Conservation (phyloP, 2,888 invertebrate species). For the Stramonita haemastoma region DNA sequence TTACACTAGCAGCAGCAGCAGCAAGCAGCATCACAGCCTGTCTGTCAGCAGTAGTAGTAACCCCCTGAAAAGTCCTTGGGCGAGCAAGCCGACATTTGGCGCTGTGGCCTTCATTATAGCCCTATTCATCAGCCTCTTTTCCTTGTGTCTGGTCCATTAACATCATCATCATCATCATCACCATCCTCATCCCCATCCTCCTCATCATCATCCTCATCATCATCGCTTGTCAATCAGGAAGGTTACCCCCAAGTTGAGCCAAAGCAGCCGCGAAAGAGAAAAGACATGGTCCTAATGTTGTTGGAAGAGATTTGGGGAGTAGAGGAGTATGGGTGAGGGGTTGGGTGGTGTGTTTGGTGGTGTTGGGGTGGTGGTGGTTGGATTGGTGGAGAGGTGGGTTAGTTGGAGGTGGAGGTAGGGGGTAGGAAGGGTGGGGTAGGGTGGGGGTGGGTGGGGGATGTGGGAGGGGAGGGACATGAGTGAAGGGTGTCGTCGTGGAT, state of each 20-base stretch:
- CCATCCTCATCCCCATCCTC: background rate
- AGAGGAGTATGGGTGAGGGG: background rate
- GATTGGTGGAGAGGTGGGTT: background rate
- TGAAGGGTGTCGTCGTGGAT: no score
- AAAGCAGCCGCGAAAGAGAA: background rate
- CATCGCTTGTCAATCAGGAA: slow-evolving; percentile 10
- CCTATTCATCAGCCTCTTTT: background rate
- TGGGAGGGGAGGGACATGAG: background rate
- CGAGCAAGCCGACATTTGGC: slow-evolving; percentile 3
- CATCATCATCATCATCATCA: slow-evolving; percentile 1
- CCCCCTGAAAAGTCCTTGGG: background rate
- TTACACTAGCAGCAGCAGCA: background rate
- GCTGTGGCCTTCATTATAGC: background rate
- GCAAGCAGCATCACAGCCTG: background rate
- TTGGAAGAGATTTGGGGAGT: background rate
- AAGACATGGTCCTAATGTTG: background rate
- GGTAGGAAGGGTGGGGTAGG: background rate
- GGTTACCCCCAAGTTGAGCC: background rate
- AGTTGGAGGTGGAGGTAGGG: background rate
- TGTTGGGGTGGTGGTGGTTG: background rate
- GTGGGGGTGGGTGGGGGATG: background rate
- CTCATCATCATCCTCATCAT: slow-evolving; percentile 5
- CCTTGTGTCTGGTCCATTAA: background rate
- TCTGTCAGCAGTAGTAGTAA: background rate
- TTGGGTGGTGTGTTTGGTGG: background rate